phyloP scores from a whole-genome alignment of 2,797 vertebrate genomes.

The Crocidura indochinensis region DNA sequence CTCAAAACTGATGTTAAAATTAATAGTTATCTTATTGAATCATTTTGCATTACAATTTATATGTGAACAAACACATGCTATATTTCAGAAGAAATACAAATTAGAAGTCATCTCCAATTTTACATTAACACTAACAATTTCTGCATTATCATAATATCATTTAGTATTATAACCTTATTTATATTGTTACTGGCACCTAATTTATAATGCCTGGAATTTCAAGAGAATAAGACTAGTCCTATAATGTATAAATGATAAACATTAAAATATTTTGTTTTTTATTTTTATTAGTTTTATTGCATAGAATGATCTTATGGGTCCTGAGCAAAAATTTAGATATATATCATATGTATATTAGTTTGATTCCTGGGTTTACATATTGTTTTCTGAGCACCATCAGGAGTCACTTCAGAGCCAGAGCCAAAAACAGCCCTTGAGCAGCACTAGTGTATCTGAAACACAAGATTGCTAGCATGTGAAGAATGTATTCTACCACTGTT shows the following conservation, averaged over 20 bases:
- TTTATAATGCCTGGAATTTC: slow-evolving; percentile 1
- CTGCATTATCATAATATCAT: background rate
- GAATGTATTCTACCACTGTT: no score
- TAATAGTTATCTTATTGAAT: slow-evolving; percentile 42
- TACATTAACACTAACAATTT: slow-evolving; percentile 2
- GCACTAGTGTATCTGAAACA: background rate
- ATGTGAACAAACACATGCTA: slow-evolving; percentile 40
- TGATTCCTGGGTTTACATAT: no score
- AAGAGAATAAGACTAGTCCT: slow-evolving; percentile 48
- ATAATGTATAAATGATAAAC: background rate
- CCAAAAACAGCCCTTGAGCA: no score
- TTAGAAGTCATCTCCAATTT: slow-evolving; percentile 56
- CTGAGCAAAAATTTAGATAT: background rate
- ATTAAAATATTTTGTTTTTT: background rate
- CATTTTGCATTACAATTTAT: slow-evolving; percentile 42
- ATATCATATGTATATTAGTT: slow-evolving; percentile 8
- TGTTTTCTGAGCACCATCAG: no score
- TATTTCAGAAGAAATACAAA: slow-evolving; percentile 23
- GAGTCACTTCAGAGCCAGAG: no score
- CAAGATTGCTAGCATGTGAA: background rate
- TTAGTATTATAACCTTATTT: background rate
- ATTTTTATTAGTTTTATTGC: background rate
- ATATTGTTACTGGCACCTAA: slow-evolving; percentile 39
- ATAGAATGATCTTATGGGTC: background rate
- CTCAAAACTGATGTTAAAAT: slow-evolving; percentile 66